Base-by-base conservation (phyloP, 2,113 vertebrate genomes). In the Dendropsophus ebraccatus region DNA sequence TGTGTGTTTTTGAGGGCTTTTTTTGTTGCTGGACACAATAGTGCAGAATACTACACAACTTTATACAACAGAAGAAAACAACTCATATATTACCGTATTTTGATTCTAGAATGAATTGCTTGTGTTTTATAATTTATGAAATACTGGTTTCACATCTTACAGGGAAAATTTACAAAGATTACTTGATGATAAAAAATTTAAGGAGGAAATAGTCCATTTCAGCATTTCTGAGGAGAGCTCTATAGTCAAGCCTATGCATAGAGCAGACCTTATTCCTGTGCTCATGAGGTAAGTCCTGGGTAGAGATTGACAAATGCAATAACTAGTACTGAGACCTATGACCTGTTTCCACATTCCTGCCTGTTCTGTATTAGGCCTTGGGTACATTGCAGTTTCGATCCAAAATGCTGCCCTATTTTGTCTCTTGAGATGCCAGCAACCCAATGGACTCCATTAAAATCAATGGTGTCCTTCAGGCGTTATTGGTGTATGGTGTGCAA, bases 171-270 rank as follows among this genome's bases (percentile, higher is more conserved):
- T 99, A n/a, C 92, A 96, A 91, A 94, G 94, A 65, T 91, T 99
- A 0, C 92, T 99, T 88, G 95, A 99, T 0, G 98, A 99, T 91
- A 97, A 94, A 91, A 94, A 91, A 89, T 99, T 99, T 92, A 99
- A 98, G 91, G 97, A 99, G 87, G 98, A 99, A 92, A 97, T 99
- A 21, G 93, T 97, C 25, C 96, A 96, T 92, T 99, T 99, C 89
- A 97, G 94, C 90, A 96, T 99, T 88, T 95, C 97, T 17, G 98
- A 98, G 89, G 97, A 99, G 81, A 96, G 92, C 0, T 30, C 93
- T 0, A 91, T 97, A 30, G 95, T 99, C 4, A 95, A 96, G 88
- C 81, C 88, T n/a, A 91, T 93, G 0, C 96, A 99, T 92, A 94
- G 97, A 89, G 89, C 90, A 28, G 90, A 91, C 72, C 94, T 99